Evolutionary conservation across 2,797 vertebrate genomes (phyloP), one percentile per base, ranked within the genome.

Genomic region (Halcyon chelicuti): DNA sequence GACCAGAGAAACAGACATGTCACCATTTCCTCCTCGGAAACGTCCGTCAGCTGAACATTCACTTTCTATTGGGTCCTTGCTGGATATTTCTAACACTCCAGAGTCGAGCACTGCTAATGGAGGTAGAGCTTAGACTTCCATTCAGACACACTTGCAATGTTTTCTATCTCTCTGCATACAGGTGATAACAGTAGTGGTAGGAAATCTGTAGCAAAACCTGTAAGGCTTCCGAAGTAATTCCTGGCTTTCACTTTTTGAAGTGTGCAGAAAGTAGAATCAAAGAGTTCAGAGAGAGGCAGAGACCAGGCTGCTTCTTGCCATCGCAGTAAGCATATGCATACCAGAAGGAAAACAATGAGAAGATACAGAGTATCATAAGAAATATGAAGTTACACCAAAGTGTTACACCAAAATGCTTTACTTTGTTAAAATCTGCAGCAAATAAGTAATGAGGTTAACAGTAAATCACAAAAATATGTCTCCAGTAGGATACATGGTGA

Each of bases 81-180:
- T 99, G 81, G 99, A 99, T 97, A 99, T 99, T 95, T 99, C 99
- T 46, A 99, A 99, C 96, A 99, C 99, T 21, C 99, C 99, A 0
- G 99, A 99, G 25, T 98, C 99, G 0, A 98, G 98, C 96, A 96
- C 98, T 88, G 88, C 98, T 40, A 97, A 97, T 33, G 97, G 98
- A 98, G 99, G 99, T 99, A 98, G 82, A 97, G 86, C 68, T 39
- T 14, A 78, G 86, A 4, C 49, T 60, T 84, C 46, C 3, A 2
- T 70, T 92, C 60, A 63, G 76, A n/a, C 61, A 4, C 37, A 8
- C 21, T 80, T 62, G 7, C 1, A 9, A 1, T 39, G 54, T 37
- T 83, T 44, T 87, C 26, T 37, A 77, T 44, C n/a, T 84, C 22
- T 31, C 25, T 39, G 17, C 9, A 0, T 54, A 37, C 12, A 20